Base-by-base conservation (phyloP, 1,140 invertebrate genomes). In the Coenobita brevimanus region DNA sequence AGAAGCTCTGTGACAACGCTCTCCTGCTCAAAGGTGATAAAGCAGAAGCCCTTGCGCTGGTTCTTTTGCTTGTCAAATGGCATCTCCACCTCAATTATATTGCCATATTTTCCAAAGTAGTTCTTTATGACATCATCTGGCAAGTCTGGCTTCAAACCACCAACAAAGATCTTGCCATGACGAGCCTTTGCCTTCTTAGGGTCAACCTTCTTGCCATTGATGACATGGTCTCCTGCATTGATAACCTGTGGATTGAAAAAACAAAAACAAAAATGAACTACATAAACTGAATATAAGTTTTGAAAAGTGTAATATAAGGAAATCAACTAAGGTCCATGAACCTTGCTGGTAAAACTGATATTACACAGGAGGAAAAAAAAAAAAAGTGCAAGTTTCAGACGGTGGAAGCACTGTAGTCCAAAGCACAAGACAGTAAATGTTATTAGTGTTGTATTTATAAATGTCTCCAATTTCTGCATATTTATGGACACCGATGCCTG, bases 31-130 rank as follows among this genome's bases (percentile, higher is more conserved):
- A 98, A 98, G 89, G 97, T 98, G 91, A 98, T 97, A 92, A 98
- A 98, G 92, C 97, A 98, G 93, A 98, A 98, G 84, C 96, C 97
- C 94, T 98, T 97, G 90, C 97, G 95, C 92, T 98, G 97, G 92
- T 98, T 98, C 94, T 99, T 98, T 92, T 96, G 96, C 92, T 98
- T 98, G 92, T 99, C 98, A 92, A 97, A 98, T 78, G 98, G 98
- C 95, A 98, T 97, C 93, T 99, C 98, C 79, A 98, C 95, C 91
- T 98, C 97, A 76, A 97, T 95, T 90, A 99, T 97, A 24, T 46
- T 97, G 92, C 97, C 97, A 93, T 96, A 98, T 92, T 97, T 96
- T 82, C 95, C 94, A 92, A 99, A 99, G 93, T 97, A 98, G 89
- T 94, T 95, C 92, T 97, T 97, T 90, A 99, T 98, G 91, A 98